These are phyloP conservation scores for Megalonaias nervosa DNA, from an alignment of 1,140 invertebrate species.

Conservation along the genomic window DNA sequence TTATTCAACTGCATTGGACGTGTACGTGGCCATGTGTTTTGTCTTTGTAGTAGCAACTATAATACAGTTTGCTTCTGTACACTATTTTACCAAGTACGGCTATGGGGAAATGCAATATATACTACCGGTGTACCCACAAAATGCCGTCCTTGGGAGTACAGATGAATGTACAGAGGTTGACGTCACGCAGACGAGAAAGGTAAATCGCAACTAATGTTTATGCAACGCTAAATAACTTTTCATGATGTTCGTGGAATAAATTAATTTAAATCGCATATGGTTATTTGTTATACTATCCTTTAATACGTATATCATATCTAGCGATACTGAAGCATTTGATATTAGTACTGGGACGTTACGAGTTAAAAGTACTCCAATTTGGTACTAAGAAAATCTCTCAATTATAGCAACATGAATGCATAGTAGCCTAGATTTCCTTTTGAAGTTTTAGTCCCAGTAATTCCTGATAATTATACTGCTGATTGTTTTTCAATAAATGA, in stretches of 20 bases:
- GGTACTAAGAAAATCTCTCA: no score
- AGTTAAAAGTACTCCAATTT: no score
- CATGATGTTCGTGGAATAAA: not conserved
- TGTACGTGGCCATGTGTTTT: slow-evolving; percentile 90
- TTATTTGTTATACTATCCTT: not conserved
- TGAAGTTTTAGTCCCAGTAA: no score
- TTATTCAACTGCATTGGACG: slow-evolving; percentile 89
- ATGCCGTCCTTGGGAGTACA: not conserved
- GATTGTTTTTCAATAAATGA: no score
- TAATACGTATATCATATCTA: not conserved
- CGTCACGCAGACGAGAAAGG: slow-evolving; percentile 22
- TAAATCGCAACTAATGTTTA: not conserved
- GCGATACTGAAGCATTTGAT: no score
- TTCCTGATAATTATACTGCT: no score
- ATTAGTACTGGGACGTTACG: no score
- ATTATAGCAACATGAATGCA: no score
- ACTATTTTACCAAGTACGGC: slow-evolving; percentile 92
- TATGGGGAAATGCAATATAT: slow-evolving; percentile 77
- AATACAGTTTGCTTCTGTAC: slow-evolving; percentile 84
- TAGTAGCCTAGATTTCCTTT: no score
- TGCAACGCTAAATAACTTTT: not conserved
- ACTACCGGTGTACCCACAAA: not conserved
- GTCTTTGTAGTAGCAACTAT: slow-evolving; percentile 91
- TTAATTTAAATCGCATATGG: not conserved
- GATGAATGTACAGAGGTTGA: slow-evolving; percentile 24